Conservation (phyloP, 2,888 invertebrate species). For the Andrena fulva region DNA sequence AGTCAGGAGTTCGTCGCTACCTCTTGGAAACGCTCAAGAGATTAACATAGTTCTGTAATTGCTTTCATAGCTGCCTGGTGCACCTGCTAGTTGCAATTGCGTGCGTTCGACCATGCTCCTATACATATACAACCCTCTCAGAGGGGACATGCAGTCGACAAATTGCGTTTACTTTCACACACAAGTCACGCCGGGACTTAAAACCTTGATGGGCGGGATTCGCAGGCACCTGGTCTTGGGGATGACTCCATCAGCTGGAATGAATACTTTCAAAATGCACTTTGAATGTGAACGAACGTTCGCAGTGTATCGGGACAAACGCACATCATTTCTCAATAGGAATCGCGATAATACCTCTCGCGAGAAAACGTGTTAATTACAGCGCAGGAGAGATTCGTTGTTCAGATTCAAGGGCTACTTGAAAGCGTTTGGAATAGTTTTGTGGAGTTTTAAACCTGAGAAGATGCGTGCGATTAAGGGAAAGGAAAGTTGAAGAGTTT, state of each 20-base stretch:
- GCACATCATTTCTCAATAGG: too few relatives aligned
- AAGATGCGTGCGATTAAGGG: too few relatives aligned
- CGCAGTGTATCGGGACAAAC: too few relatives aligned
- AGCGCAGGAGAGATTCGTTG: too few relatives aligned
- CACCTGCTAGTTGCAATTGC: conserved; percentile 43
- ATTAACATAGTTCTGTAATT: conserved; percentile 57
- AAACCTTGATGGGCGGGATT: conserved; percentile 20
- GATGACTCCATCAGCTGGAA: neutral
- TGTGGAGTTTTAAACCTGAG: too few relatives aligned
- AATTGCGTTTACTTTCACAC: conserved; percentile 59
- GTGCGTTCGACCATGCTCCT: conserved; percentile 28
- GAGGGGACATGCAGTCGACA: conserved; percentile 20
- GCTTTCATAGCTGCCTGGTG: conserved; percentile 48
- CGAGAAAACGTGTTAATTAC: too few relatives aligned
- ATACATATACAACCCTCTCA: conserved; percentile 25
- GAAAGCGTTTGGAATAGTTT: too few relatives aligned
- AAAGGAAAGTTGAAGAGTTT: too few relatives aligned
- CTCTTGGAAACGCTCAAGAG: conserved; percentile 32
- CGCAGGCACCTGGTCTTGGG: conserved; percentile 13
- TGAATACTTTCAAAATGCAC: neutral
- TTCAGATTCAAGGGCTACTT: too few relatives aligned
- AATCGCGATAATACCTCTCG: too few relatives aligned
- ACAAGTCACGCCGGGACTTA: conserved; percentile 30
- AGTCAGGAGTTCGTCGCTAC: conserved; percentile 36
- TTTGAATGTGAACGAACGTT: too few relatives aligned